These are phyloP conservation scores for Hoplodrina ambigua DNA, from an alignment of 2,888 invertebrate genomes.

Conservation along the genomic window DNA sequence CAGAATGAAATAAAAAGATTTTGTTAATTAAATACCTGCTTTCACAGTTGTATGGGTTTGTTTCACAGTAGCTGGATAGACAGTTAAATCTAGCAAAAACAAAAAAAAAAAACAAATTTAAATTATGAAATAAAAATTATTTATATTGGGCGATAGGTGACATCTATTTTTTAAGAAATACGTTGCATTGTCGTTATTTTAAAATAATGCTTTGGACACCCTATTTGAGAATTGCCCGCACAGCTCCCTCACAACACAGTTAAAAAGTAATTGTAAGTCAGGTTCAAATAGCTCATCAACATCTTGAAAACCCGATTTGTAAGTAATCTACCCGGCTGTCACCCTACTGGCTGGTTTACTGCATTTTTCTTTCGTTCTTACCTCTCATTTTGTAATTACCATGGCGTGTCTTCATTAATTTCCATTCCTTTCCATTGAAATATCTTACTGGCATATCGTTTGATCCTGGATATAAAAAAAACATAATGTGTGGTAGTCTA, in stretches of 20 bases:
- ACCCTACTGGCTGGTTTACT: too few relatives aligned
- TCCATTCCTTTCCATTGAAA: conserved; percentile 58
- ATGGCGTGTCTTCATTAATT: conserved; percentile 22
- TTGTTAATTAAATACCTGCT: not conserved
- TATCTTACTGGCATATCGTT: conserved; percentile 38
- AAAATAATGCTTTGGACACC: too few relatives aligned
- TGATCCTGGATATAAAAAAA: conserved; percentile 35
- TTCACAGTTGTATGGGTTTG: not conserved
- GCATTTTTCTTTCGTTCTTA: conserved; percentile 7
- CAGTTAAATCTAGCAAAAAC: not conserved
- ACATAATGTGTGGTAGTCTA: not conserved
- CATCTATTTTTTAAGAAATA: too few relatives aligned
- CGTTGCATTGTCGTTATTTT: too few relatives aligned
- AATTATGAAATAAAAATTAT: not conserved
- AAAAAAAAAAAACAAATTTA: not conserved
- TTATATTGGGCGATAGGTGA: too few relatives aligned
- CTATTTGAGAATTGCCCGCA: too few relatives aligned
- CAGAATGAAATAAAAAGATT: not conserved
- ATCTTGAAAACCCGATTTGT: too few relatives aligned
- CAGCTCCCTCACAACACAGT: too few relatives aligned
- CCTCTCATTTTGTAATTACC: conserved; percentile 5
- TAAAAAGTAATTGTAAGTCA: too few relatives aligned
- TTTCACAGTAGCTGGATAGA: not conserved
- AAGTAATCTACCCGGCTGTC: too few relatives aligned
- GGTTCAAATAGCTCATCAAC: too few relatives aligned